Base-by-base conservation (phyloP, 2,113 vertebrate genomes). In the Ovibos moschatus region DNA sequence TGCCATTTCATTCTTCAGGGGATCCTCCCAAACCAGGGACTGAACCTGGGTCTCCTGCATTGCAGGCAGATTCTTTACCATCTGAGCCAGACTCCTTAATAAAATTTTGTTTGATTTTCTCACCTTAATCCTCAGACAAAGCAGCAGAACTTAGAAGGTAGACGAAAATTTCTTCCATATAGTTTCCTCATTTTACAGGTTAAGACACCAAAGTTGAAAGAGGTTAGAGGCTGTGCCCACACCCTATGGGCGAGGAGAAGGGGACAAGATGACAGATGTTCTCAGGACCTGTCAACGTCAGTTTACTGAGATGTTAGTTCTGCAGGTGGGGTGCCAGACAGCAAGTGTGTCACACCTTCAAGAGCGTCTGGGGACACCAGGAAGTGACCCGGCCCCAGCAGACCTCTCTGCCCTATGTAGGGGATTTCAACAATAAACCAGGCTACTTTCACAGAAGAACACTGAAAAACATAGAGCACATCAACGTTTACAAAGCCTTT, bases 81-180 rank as follows among this genome's bases (percentile, higher is more conserved):
- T 40, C 67, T 40, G 19, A 74, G 67, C n/a, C n/a, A 74, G 67
- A 74, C 67, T 74, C n/a, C 67, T 74, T 40, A 74, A 74, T 74
- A 74, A 23, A 40, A 74, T 40, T 40, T 40, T 74, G n/a, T 40
- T 74, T 74, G n/a, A 74, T 74, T 40, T 23, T 74, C n/a, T 74
- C 67, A 74, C 10, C 19, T 74, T 74, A 74, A 40, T 40, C 19
- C 67, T 74, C 67, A 74, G 10, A 74, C 67, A 40, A 74, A 74
- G n/a, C 67, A 71, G n/a, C n/a, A 74, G n/a, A 40, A 74, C 67
- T 71, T 71, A 25, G 67, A 74, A 74, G 19, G 67, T 23, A 23
- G 10, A 74, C 0, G 0, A 74, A 40, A 74, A 40, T 74, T 23
- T 40, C n/a, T 74, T 74, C 67, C n/a, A 0, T 74, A 40, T 40